Base-by-base conservation (phyloP, 2,888 invertebrate species). In the Colletes collaris region DNA sequence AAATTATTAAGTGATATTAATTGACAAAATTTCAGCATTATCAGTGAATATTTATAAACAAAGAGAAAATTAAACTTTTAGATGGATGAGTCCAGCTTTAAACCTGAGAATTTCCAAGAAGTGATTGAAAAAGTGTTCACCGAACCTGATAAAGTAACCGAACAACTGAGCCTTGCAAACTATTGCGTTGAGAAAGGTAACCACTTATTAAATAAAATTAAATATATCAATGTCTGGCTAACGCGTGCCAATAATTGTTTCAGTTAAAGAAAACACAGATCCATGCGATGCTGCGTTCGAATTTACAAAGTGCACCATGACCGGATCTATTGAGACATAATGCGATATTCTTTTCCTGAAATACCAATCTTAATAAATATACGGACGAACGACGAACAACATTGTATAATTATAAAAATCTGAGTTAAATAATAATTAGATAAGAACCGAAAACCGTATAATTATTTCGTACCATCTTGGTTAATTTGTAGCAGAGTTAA, bases 121-220 rank as follows among this genome's bases (percentile, higher is more conserved):
- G 0, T 35, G 0, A 0, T 27, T 3, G 35, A 50, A 0, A 50
- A 55, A 44, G 0, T 11, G 10, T 2, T 4, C 0, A 0, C 1
- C 0, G 16, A 35, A 0, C 0, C 19, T 2, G 52, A 7, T 0
- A 16, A 3, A 10, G 3, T 19, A 13, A 0, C n/a, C 2, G 0
- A 3, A 3, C 0, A 0, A 0, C 0, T n/a, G 2, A 60, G 67
- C 0, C 0, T 1, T 0, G 0, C 16, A 0, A 11, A 4, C 0
- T 3, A 49, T 3, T 79, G 79, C 5, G 0, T 0, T 2, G 62
- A 49, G 0, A 37, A 70, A 40, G 66, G 79, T 79, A 35, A 58
- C 27, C 5, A 19, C n/a, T 5, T 13, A 27, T 19, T 13, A 6
- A 1, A 27, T 6, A 1, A 19, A 7, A 27, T 4, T 19, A n/a